Base-by-base conservation (phyloP, 2,113 vertebrate genomes). In the Accipiter virgatus region DNA sequence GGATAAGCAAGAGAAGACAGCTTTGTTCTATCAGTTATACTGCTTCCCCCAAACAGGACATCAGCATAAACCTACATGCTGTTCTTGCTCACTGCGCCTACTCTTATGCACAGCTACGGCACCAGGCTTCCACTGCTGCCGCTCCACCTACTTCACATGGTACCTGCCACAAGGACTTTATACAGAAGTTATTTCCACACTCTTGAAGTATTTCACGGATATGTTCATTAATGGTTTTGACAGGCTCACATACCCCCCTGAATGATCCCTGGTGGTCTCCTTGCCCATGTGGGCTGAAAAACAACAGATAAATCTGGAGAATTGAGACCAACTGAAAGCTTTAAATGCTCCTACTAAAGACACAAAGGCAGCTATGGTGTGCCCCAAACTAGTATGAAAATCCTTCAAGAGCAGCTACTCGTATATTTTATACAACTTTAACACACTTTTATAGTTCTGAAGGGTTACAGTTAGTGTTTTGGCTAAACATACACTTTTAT, bases 61-160 rank as follows among this genome's bases (percentile, higher is more conserved):
- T 5, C 66, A 63, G 43, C 21, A 11, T 3, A 1, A 13, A 79
- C 2, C 25, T 8, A 4, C 0, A 7, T 0, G 7, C 10, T 11
- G 34, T 4, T 38, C 74, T 17, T 2, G 16, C 40, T 25, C 3
- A 5, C 9, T 0, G 7, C 11, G 58, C 67, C 72, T 16, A 1
- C n/a, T 18, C 50, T 26, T 63, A 16, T 0, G 13, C 56, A 11
- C 66, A 16, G 65, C 26, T 14, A 4, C 70, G 18, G 73, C 0
- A 15, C 55, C 5, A 7, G 19, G 15, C 14, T 18, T 6, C 61
- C 13, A 1, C 2, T 5, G 18, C 75, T 61, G 71, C 74, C 50
- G 32, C 73, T 34, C 55, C 81, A 10, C 8, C 2, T 2, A 6
- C 53, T 7, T 11, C 67, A 15, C 10, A 1, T 1, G 3, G n/a